Percentiles rank a stretch among this genome's conserved stretches.
phyloP scores from a whole-genome alignment of 2,113 vertebrate genomes.

The Potamarius usumacintae region DNA sequence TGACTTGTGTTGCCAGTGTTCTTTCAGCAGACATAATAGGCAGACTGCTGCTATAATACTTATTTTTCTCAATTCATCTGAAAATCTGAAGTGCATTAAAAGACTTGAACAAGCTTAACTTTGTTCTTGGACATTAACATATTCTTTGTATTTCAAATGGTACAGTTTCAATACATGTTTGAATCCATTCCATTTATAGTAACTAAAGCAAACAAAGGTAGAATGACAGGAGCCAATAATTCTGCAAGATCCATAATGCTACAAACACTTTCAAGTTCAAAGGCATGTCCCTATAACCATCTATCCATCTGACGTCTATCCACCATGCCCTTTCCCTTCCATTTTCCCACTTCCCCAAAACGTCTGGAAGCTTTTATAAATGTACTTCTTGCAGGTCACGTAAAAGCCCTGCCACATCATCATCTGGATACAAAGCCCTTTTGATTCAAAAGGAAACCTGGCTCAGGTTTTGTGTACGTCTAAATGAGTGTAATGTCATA shows the following conservation, averaged over 20 bases:
- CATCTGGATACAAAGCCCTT: slow-evolving; percentile 19
- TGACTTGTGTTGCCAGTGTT: not conserved
- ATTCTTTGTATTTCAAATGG: not conserved
- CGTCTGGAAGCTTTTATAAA: slow-evolving; percentile 33
- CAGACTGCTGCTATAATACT: slow-evolving; percentile 7
- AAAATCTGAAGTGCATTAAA: not conserved
- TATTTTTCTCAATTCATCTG: slow-evolving; percentile 16
- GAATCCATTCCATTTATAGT: not conserved
- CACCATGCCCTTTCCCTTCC: not conserved
- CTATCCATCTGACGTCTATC: not conserved
- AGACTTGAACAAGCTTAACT: not conserved
- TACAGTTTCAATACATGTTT: not conserved
- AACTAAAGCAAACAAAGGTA: not conserved
- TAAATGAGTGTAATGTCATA: not conserved
- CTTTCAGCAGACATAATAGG: slow-evolving; percentile 12
- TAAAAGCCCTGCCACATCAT: slow-evolving; percentile 25
- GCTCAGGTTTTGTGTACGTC: slow-evolving; percentile 3
- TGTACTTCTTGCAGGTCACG: slow-evolving; percentile 12
- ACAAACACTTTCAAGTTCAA: not conserved
- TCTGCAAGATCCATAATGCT: not conserved
- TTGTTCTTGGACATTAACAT: not conserved
- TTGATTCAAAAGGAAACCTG: slow-evolving; percentile 27
- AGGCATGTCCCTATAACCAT: not conserved
- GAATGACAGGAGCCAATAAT: not conserved
- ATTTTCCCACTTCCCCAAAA: not conserved